Conservation (phyloP, 2,113 vertebrate species). For the human region GRCh38 chr1:222397501-222398000, state of each 20-base stretch:
- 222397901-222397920: neutral
- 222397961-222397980: neutral
- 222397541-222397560: neutral
- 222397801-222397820: neutral
- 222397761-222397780: neutral
- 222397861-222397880: neutral
- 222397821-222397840: neutral
- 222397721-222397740: neutral
- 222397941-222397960: neutral
- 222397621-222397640: neutral
- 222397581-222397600: neutral
- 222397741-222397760: neutral
- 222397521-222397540: no score
- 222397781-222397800: neutral
- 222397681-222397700: neutral
- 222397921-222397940: neutral
- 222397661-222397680: neutral
- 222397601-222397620: neutral
- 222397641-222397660: neutral
- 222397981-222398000: neutral
- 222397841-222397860: neutral
- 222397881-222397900: neutral
- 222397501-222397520: no score
- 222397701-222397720: neutral
- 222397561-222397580: neutral